Conservation (phyloP, 2,888 invertebrate species). For the Ferrisia virgata region DNA sequence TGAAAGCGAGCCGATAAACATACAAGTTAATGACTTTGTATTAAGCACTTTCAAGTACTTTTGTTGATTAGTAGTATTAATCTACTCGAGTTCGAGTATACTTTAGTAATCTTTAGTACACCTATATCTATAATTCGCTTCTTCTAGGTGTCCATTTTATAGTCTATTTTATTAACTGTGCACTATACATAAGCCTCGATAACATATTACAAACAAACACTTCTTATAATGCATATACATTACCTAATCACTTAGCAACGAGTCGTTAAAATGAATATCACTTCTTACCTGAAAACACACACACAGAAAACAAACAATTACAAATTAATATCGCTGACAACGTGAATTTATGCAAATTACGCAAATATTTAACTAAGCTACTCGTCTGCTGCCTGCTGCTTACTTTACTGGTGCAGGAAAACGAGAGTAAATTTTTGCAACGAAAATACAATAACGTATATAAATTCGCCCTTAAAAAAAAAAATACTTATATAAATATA, state of each 20-base stretch:
- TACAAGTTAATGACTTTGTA: not conserved
- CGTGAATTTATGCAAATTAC: not conserved
- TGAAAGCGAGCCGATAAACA: not conserved
- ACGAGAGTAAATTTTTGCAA: not conserved
- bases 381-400: too few species aligned
- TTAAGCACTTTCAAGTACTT: not conserved
- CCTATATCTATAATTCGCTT: not conserved
- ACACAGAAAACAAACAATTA: not conserved
- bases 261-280: not conserved
- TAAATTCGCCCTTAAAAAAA: not conserved
- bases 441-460: not conserved
- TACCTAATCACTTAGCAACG: not conserved
- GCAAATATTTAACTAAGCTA: not conserved
- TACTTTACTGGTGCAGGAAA: not conserved
- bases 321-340: not conserved
- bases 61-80: not conserved
- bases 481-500: not conserved
- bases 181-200: not conserved
- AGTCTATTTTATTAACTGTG: not conserved
- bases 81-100: not conserved
- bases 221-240: too few species aligned
- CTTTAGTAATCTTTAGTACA: not conserved
- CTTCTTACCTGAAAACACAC: not conserved
- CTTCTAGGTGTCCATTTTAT: not conserved
- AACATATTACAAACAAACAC: not conserved